A percentile compares a stretch with the other conserved stretches of the same genome.
These are phyloP conservation scores for Sepioteuthis lessoniana DNA, from an alignment of 2,888 invertebrate species.

Conservation along the genomic window DNA sequence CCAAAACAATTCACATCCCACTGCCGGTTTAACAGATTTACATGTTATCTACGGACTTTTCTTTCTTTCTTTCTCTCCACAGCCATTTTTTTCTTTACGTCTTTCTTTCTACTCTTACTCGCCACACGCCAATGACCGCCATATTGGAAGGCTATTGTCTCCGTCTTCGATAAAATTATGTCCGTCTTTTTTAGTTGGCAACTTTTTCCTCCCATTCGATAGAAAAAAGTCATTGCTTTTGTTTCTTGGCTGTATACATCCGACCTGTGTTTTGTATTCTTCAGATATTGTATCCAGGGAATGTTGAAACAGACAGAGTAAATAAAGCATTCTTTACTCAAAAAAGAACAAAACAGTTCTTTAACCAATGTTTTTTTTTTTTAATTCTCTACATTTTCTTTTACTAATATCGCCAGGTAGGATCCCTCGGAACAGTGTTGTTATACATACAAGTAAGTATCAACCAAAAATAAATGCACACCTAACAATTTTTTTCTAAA, in stretches of 20 bases:
- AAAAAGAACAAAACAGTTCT: not conserved
- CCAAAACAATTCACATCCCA: too few relatives aligned
- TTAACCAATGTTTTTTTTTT: too few relatives aligned
- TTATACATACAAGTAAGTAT: too few relatives aligned
- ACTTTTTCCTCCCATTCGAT: not conserved
- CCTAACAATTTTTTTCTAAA: too few relatives aligned
- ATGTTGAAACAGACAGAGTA: not conserved
- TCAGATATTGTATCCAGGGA: not conserved
- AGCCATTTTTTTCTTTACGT: too few relatives aligned
- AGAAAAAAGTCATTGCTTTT: not conserved
- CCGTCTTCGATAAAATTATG: not conserved
- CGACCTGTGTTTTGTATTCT: not conserved
- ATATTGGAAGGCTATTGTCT: not conserved
- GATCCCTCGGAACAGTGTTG: too few relatives aligned
- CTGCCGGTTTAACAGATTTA: too few relatives aligned
- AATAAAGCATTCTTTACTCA: slow-evolving; percentile 6
- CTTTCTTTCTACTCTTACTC: not conserved
- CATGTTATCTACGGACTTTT: too few relatives aligned
- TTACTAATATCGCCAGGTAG: too few relatives aligned
- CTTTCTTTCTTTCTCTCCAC: too few relatives aligned
- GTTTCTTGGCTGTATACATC: not conserved
- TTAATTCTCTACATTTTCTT: too few relatives aligned
- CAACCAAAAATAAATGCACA: too few relatives aligned
- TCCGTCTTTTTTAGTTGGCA: not conserved
- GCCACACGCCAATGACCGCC: not conserved